A percentile compares a stretch with the other conserved stretches of the same genome.
phyloP scores from a whole-genome alignment of 2,888 invertebrate species.

The Aricia artaxerxes region DNA sequence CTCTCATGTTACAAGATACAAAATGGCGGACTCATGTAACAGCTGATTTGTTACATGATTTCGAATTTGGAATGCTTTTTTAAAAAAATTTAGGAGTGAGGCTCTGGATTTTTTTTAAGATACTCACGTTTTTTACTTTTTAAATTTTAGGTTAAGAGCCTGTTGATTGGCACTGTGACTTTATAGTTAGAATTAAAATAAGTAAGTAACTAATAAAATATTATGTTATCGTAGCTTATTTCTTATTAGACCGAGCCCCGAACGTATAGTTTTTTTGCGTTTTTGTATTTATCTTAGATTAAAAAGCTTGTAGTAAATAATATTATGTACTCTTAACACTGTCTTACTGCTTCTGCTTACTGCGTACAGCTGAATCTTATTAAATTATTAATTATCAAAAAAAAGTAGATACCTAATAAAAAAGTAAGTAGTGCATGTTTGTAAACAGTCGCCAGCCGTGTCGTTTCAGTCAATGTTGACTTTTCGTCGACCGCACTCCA shows the following conservation, averaged over 20 bases:
- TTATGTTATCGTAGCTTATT: too few relatives aligned
- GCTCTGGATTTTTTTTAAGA: too few relatives aligned
- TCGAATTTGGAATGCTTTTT: not conserved
- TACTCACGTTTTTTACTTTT: not conserved
- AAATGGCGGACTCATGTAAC: slow-evolving; percentile 36
- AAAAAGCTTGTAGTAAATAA: too few relatives aligned
- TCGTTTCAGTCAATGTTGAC: slow-evolving; percentile 34
- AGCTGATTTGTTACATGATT: slow-evolving; percentile 38
- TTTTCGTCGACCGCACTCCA: slow-evolving; percentile 15
- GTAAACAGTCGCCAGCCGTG: slow-evolving; percentile 22
- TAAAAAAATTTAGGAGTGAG: too few relatives aligned
- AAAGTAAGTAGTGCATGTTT: slow-evolving; percentile 13
- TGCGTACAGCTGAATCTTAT: not conserved
- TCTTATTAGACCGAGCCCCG: too few relatives aligned
- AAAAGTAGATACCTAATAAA: not conserved
- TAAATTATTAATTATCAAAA: too few relatives aligned
- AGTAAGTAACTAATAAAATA: too few relatives aligned
- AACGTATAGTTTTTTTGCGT: too few relatives aligned
- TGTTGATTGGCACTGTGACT: not conserved
- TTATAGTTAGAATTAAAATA: too few relatives aligned
- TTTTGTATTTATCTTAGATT: too few relatives aligned
- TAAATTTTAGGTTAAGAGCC: not conserved
- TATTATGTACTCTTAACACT: too few relatives aligned
- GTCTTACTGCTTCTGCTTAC: not conserved
- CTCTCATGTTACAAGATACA: slow-evolving; percentile 43